Percentiles rank a stretch among this genome's conserved stretches.
These are phyloP conservation scores for Porites cylindrica DNA, from an alignment of 92 coral and sea anemone species.

Conservation along the genomic window DNA sequence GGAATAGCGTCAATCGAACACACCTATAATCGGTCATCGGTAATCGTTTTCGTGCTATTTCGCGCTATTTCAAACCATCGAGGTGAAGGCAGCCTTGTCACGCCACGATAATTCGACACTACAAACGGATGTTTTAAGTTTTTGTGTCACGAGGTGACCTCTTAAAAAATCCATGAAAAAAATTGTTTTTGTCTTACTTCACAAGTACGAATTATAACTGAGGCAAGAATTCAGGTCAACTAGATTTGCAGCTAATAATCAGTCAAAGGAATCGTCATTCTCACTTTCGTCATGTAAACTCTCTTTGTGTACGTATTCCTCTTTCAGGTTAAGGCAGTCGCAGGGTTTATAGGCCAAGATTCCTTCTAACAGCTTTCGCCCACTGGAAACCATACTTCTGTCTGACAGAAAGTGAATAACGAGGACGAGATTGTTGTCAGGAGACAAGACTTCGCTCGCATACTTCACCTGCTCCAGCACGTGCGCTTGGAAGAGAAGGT, in stretches of 20 bases:
- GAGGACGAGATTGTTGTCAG: conserved; percentile 19
- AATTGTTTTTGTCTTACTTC: too few species aligned
- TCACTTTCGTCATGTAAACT: conserved; percentile 5
- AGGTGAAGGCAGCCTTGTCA: background rate
- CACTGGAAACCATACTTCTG: conserved; percentile 35
- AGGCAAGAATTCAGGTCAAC: background rate
- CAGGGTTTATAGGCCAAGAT: conserved; percentile 33
- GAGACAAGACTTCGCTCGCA: conserved; percentile 24
- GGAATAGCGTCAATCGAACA: too few species aligned
- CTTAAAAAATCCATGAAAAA: background rate
- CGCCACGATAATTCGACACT: background rate
- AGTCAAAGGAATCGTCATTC: conserved; percentile 19
- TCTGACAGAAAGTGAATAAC: conserved; percentile 42
- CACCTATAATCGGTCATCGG: too few species aligned
- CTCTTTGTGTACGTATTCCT: conserved; percentile 37
- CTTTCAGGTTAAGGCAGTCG: conserved; percentile 33
- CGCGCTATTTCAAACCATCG: too few species aligned
- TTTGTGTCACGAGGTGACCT: background rate
- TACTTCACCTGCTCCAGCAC: conserved; percentile 35
- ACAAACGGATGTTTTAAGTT: background rate
- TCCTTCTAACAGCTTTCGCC: conserved; percentile 43
- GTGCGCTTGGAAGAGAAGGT: conserved; percentile 79
- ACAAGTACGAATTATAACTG: too few species aligned
- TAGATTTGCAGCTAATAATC: background rate
- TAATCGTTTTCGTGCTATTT: too few species aligned